Evolutionary conservation across 2,888 invertebrate species (phyloP).

Genomic region (Chalcis sispes): DNA sequence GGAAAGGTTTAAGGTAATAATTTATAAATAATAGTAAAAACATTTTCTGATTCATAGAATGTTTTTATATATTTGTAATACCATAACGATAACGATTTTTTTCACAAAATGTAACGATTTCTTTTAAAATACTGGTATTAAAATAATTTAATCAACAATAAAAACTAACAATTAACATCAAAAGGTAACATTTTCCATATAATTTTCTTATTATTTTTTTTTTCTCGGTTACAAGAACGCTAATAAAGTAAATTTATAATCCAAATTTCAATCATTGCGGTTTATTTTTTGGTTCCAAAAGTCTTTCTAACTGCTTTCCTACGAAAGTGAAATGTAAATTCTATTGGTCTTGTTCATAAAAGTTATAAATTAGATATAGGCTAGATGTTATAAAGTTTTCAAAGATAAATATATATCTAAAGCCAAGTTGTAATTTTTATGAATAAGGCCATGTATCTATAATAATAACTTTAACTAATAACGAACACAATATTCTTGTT

Average conservation of each 20-base stretch:
- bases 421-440: too few relatives aligned
- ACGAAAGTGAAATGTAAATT: slow-evolving; percentile 10
- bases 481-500: slow-evolving; percentile 43
- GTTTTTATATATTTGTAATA: slow-evolving; percentile 45
- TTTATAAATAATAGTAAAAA: background rate
- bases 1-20: background rate
- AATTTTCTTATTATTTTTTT: slow-evolving; percentile 9
- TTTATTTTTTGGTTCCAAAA: slow-evolving; percentile 37
- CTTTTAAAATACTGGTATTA: slow-evolving; percentile 25
- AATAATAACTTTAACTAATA: slow-evolving; percentile 21
- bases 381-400: too few relatives aligned
- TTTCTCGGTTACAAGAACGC: slow-evolving; percentile 14
- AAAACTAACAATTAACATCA: slow-evolving; percentile 39
- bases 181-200: slow-evolving; percentile 24
- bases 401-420: too few relatives aligned
- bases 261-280: background rate
- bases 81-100: slow-evolving; percentile 43
- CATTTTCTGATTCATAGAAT: slow-evolving; percentile 8
- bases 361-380: too few relatives aligned
- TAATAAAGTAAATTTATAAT: slow-evolving; percentile 26
- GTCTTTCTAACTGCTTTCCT: slow-evolving; percentile 27
- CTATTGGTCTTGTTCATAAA: background rate
- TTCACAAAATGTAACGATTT: slow-evolving; percentile 35
- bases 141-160: slow-evolving; percentile 32
- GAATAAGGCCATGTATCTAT: background rate